phyloP scores from a whole-genome alignment of 2,797 vertebrate genomes.

The Thunnus albacares region DNA sequence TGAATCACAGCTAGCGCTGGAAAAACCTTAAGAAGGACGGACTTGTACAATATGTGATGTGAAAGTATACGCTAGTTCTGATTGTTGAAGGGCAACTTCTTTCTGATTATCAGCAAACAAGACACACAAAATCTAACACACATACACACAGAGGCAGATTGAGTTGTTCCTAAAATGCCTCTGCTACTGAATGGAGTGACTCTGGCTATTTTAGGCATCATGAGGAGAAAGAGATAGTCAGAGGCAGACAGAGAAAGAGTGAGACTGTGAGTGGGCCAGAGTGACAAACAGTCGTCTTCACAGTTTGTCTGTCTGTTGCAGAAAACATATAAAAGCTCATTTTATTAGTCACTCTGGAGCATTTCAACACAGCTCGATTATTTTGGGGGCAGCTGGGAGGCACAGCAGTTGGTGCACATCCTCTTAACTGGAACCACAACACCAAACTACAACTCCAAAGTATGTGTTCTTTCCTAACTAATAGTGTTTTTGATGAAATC shows the following conservation, averaged over 20 bases:
- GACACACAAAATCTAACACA: neutral
- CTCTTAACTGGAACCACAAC: neutral
- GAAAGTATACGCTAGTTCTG: neutral
- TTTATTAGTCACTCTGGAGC: slow-evolving; percentile 4
- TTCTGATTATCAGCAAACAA: slow-evolving; percentile 13
- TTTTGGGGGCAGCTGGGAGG: neutral
- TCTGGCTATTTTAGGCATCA: slow-evolving; percentile 65
- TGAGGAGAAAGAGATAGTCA: slow-evolving; percentile 30
- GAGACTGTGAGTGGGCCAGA: slow-evolving; percentile 11
- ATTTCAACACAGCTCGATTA: neutral
- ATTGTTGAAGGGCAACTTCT: neutral
- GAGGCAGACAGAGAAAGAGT: slow-evolving; percentile 24
- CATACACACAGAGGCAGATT: slow-evolving; percentile 34
- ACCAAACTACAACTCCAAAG: neutral
- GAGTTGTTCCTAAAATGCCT: slow-evolving; percentile 54
- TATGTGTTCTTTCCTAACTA: fast-evolving
- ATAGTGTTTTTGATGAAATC: neutral
- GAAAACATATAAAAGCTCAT: neutral
- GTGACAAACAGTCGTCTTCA: slow-evolving; percentile 27
- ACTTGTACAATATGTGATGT: neutral
- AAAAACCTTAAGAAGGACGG: neutral
- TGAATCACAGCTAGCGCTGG: neutral
- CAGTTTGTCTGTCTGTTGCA: slow-evolving; percentile 6
- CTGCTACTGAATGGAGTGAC: slow-evolving; percentile 60
- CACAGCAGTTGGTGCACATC: neutral